Percentiles rank a stretch among this genome's conserved stretches.
Conservation (phyloP, 2,888 invertebrate species). For the Plusia festucae region DNA sequence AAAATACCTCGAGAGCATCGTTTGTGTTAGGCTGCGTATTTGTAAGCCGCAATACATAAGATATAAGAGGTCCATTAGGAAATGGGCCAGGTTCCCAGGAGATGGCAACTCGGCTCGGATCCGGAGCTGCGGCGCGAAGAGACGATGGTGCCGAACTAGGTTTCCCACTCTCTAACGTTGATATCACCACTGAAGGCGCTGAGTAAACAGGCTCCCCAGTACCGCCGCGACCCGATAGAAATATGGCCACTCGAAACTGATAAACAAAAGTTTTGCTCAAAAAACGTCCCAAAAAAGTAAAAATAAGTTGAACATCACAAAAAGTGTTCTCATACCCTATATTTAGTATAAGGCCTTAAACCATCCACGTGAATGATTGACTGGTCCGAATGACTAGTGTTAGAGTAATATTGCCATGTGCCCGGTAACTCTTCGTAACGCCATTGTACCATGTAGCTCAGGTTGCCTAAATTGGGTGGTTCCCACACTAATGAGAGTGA, state of each 20-base stretch:
- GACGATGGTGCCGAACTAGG: slow-evolving; percentile 94
- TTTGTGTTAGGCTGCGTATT: slow-evolving; percentile 88
- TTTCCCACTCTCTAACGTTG: slow-evolving; percentile 92
- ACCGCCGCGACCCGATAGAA: slow-evolving; percentile 92
- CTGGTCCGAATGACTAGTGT: slow-evolving; percentile 91
- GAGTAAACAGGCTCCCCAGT: slow-evolving; percentile 93
- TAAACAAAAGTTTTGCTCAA: slow-evolving; percentile 21
- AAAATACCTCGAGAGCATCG: slow-evolving; percentile 91
- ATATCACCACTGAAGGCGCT: slow-evolving; percentile 93
- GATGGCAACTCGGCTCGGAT: slow-evolving; percentile 95
- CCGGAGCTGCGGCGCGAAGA: slow-evolving; percentile 93
- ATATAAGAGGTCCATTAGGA: slow-evolving; percentile 96
- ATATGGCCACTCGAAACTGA: slow-evolving; percentile 96
- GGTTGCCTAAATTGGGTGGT: slow-evolving; percentile 87
- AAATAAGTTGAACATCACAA: background rate
- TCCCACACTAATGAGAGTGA: slow-evolving; percentile 96
- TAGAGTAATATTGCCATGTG: slow-evolving; percentile 95
- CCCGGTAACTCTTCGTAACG: slow-evolving; percentile 92
- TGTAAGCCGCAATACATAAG: slow-evolving; percentile 94
- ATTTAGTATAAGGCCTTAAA: slow-evolving; percentile 96
- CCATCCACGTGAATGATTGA: slow-evolving; percentile 93
- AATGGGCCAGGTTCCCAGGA: slow-evolving; percentile 97
- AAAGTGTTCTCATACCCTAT: slow-evolving; percentile 91
- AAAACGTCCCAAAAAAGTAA: background rate
- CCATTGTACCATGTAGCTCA: slow-evolving; percentile 93